Base-by-base conservation (phyloP, 2,113 vertebrate genomes). In the Xerus inauris region DNA sequence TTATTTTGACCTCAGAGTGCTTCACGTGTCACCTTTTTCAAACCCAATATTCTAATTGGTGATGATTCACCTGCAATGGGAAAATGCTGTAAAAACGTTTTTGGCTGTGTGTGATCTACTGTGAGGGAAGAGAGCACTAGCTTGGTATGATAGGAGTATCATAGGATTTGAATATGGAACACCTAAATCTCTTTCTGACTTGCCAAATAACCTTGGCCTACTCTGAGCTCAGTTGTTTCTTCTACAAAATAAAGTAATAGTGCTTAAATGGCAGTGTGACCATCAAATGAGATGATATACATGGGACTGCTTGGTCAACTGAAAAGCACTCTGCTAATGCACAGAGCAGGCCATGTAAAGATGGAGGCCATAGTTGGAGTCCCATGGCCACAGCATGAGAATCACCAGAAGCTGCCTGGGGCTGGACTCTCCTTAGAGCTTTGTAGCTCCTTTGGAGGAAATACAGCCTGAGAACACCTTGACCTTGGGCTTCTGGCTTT, bases 221-320 rank as follows among this genome's bases (percentile, higher is more conserved):
- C 28, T 82, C 57, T 54, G 30, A 79, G 26, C 49, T 87, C 35
- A 67, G 30, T 81, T 80, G 54, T 76, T 77, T 95, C 51, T 94
- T 85, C 5, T 40, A 13, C 26, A 42, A 93, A 87, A 57, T 87
- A 87, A 89, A 94, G 45, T 71, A 32, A 75, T n/a, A 16, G 5
- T 10, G 17, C 24, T n/a, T 92, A 8, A 51, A 38, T 59, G 40
- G 47, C 30, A 30, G 16, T 47, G 35, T 47, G 24, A 65, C 19
- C 17, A 57, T 91, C 17, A 87, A 26, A 8, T 77, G 40, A 45
- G 9, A 14, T 64, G 28, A 54, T 30, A 11, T 35, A 28, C 19
- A 0, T 76, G 59, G 26, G 45, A 91, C 12, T 40, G 12, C 12
- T 38, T 19, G 42, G 72, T 67, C 24, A 82, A 6, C 19, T 71